These are phyloP conservation scores for Idaea dimidiata DNA, from an alignment of 2,888 invertebrate species.

Conservation along the genomic window DNA sequence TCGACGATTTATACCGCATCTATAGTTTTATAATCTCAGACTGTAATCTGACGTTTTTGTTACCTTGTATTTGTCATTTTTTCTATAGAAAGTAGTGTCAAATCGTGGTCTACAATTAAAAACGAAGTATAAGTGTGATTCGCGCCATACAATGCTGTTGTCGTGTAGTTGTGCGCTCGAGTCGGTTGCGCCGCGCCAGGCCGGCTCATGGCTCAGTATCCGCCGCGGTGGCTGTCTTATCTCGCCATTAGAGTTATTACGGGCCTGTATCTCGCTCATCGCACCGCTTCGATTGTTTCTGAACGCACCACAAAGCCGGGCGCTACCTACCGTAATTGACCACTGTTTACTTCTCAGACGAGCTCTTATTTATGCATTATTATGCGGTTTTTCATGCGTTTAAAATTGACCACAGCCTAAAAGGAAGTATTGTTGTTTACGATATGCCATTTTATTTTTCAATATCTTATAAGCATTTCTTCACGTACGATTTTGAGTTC, in stretches of 20 bases:
- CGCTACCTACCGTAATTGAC: constrained; percentile 75
- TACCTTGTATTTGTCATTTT: too few species aligned
- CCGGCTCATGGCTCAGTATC: constrained; percentile 45
- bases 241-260: constrained; percentile 80
- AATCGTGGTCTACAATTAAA: too few species aligned
- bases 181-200: not conserved
- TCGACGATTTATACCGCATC: constrained; percentile 46
- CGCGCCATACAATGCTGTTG: constrained; percentile 50
- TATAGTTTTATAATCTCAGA: too few species aligned
- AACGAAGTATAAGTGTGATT: constrained; percentile 51
- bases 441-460: constrained; percentile 34
- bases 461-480: constrained; percentile 21
- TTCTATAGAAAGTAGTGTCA: too few species aligned
- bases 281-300: constrained; percentile 79
- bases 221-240: constrained; percentile 70
- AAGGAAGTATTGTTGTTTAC: constrained; percentile 43
- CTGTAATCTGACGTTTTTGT: too few species aligned
- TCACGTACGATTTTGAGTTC: constrained; percentile 25
- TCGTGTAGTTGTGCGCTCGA: constrained; percentile 36
- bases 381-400: constrained; percentile 52
- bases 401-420: constrained; percentile 41
- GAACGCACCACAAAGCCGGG: constrained; percentile 68
- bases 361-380: constrained; percentile 68
- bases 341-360: constrained; percentile 75
- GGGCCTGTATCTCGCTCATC: constrained; percentile 75